phyloP scores from a whole-genome alignment of 2,797 vertebrate species.

The Zenarchopterus dispar region DNA sequence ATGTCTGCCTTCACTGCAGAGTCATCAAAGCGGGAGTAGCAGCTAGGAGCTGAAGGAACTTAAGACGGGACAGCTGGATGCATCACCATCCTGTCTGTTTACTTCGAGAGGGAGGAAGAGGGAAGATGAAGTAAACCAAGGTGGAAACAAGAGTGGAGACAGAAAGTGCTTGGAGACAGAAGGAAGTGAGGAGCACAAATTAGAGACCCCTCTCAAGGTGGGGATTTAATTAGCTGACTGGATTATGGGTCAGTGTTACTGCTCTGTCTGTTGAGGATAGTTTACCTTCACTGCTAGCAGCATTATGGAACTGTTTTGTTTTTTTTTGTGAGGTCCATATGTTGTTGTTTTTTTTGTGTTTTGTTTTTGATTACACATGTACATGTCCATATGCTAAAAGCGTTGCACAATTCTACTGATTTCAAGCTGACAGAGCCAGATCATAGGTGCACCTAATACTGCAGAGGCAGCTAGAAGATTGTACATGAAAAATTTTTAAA shows the following conservation, averaged over 20 bases:
- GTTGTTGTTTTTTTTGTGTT: constrained; percentile 5
- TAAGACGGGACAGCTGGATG: constrained; percentile 72
- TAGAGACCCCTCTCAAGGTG: constrained; percentile 46
- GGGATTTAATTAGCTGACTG: constrained; percentile 62
- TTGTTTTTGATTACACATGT: not conserved
- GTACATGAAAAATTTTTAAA: too few species aligned
- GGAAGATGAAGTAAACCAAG: constrained; percentile 47
- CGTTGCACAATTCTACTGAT: not conserved
- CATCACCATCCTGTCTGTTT: constrained; percentile 66
- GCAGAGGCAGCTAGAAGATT: too few species aligned
- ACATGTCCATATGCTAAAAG: not conserved
- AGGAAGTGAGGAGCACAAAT: constrained; percentile 44
- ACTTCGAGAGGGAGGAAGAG: constrained; percentile 41
- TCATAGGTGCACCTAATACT: too few species aligned
- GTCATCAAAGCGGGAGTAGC: constrained; percentile 73
- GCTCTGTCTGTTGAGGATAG: constrained; percentile 32
- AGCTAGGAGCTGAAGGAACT: constrained; percentile 66
- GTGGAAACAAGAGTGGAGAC: constrained; percentile 31
- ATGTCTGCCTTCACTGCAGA: constrained; percentile 75
- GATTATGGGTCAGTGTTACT: constrained; percentile 61
- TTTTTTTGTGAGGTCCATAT: not conserved
- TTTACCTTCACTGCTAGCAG: constrained; percentile 1
- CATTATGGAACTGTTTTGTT: not conserved
- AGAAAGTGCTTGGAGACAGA: constrained; percentile 14
- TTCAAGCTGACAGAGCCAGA: not conserved